Evolutionary conservation across 2,888 invertebrate species (phyloP).

Genomic region (Ormyrus labotus): DNA sequence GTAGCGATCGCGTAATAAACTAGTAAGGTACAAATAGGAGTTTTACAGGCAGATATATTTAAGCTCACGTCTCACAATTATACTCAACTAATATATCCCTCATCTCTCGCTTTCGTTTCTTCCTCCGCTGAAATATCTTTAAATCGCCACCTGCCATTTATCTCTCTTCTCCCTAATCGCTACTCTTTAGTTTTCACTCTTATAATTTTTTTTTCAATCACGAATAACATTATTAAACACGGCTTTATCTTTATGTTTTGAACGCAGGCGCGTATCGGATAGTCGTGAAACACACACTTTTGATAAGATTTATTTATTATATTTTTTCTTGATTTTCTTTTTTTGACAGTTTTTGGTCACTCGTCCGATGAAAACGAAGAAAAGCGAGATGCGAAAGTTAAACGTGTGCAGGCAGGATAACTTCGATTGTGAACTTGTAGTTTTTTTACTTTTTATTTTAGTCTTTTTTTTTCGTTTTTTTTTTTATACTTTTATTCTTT

Average conservation of each 20-base stretch:
- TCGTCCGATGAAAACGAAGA: conserved; percentile 26
- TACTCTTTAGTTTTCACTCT: neutral
- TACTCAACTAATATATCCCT: conserved; percentile 29
- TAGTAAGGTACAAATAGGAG: conserved; percentile 71
- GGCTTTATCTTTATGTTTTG: neutral
- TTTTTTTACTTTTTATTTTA: conserved; percentile 10
- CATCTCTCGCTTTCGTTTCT: neutral
- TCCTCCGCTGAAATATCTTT: conserved; percentile 21
- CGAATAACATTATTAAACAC: conserved; percentile 31
- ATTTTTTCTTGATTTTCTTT: conserved; percentile 29
- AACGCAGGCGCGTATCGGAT: conserved; percentile 6
- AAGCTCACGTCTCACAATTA: conserved; percentile 66
- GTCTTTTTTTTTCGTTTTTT: conserved; percentile 37
- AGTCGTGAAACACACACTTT: conserved; percentile 18
- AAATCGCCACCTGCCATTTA: conserved; percentile 3
- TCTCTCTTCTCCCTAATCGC: neutral
- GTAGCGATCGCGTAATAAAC: conserved; percentile 60
- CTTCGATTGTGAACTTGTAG: conserved; percentile 28
- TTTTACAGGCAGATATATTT: conserved; percentile 67
- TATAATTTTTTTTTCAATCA: neutral
- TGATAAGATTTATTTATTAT: neutral
- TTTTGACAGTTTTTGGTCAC: neutral
- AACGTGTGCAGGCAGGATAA: conserved; percentile 45
- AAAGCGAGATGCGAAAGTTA: conserved; percentile 53
- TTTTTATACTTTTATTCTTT: conserved; percentile 43